Conservation (phyloP, 2,797 vertebrate species). For the Fistularia commersonii region DNA sequence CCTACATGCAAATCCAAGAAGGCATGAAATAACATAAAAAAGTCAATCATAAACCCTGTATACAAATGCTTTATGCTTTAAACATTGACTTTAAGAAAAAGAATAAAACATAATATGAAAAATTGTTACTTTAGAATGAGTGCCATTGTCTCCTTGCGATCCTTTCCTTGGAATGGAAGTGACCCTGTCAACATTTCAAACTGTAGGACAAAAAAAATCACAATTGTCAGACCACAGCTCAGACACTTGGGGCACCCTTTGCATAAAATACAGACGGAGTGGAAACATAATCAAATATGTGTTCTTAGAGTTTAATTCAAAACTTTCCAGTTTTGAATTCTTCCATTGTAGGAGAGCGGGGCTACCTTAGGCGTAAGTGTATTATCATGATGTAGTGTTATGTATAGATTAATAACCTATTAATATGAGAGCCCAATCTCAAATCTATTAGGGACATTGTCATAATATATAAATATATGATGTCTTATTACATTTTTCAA, state of each 20-base stretch:
- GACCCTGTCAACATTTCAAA: slow-evolving; percentile 98
- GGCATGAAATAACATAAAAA: not conserved
- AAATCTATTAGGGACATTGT: not conserved
- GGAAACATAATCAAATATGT: no score
- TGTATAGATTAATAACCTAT: no score
- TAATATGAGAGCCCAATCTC: no score
- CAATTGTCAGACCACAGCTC: slow-evolving; percentile 8
- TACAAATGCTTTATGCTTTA: not conserved
- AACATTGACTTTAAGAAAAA: not conserved
- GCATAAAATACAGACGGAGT: no score
- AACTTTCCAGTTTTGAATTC: no score
- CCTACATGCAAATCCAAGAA: no score
- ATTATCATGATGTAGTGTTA: no score
- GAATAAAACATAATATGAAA: not conserved
- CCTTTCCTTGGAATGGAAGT: slow-evolving; percentile 95
- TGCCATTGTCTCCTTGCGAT: slow-evolving; percentile 97
- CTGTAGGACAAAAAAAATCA: slow-evolving; percentile 63
- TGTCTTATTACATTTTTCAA: no score
- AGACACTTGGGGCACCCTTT: not conserved
- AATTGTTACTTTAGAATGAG: slow-evolving; percentile 93
- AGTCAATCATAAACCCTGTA: no score
- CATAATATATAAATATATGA: not conserved
- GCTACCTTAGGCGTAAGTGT: no score
- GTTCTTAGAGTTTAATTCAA: no score
- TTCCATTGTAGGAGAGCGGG: no score